Base-by-base conservation (phyloP, 2,797 vertebrate genomes). In the Gymnocypris eckloni region DNA sequence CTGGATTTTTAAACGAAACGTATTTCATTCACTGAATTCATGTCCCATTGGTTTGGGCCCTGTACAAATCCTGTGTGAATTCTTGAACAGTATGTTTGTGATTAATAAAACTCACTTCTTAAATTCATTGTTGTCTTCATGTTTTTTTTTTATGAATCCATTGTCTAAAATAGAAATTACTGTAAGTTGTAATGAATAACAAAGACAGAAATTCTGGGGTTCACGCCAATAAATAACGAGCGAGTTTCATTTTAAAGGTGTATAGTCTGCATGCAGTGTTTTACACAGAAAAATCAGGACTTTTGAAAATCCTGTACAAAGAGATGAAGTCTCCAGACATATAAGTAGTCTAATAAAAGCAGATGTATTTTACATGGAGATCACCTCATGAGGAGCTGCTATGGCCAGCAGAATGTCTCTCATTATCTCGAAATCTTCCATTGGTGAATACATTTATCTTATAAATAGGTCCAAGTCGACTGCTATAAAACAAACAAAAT, bases 21-120 rank as follows among this genome's bases (percentile, higher is more conserved):
- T 48, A 66, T 86, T 81, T 78, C 50, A 78, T 73, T 82, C 72
- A 73, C 52, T 67, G 80, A 87, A 77, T 83, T 86, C 86, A 83
- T 83, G 90, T 93, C 90, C 82, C 81, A 18, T 87, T 87, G 69
- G 89, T 67, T 84, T 87, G 90, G 90, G 89, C 85, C 89, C 87
- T 91, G 90, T 91, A 88, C 67, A 87, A 85, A 89, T 84, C 83
- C 86, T 89, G 83, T 93, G 90, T 93, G 92, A 90, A 90, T 93
- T 93, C 91, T 93, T 93, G 90, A 94, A 86, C 91, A 89, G 92
- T 94, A 91, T 92, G 91, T 93, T 94, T 95, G 93, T 95, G 92
- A 93, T 95, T 92, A 96, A 95, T 96, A 96, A 95, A 96, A 94
- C 92, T 94, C 93, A 94, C 94, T 95, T 95, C 89, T 91, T 89